A percentile compares a stretch with the other conserved stretches of the same genome.
These are phyloP conservation scores for Cygnus buccinator DNA, from an alignment of 2,113 vertebrate species.

Conservation along the genomic window DNA sequence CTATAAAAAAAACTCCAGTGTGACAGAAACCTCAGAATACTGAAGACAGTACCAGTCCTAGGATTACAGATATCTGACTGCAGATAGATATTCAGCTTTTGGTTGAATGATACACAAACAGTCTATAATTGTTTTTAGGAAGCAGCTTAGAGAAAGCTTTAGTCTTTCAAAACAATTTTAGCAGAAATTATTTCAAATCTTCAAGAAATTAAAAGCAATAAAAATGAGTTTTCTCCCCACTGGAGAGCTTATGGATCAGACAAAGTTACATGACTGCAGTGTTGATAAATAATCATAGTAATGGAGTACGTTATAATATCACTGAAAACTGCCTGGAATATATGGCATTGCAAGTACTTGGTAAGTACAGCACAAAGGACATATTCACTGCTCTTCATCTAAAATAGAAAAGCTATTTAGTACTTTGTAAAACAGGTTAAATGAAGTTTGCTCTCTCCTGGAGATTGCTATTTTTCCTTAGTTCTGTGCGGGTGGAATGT, in stretches of 20 bases:
- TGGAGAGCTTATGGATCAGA: neutral
- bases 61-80: neutral
- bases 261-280: neutral
- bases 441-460: conserved; percentile 74
- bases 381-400: conserved; percentile 16
- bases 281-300: conserved; percentile 12
- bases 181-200: neutral
- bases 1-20: neutral
- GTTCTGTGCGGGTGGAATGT: conserved; percentile 72
- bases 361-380: conserved; percentile 51
- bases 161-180: neutral
- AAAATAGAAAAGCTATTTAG: conserved; percentile 75
- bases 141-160: neutral
- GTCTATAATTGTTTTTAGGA: neutral
- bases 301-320: neutral
- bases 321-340: conserved; percentile 32
- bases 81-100: neutral
- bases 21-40: neutral
- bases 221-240: neutral
- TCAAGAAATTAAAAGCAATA: neutral
- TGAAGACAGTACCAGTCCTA: neutral
- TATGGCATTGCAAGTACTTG: conserved; percentile 36
- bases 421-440: conserved; percentile 78
- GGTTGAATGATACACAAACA: neutral
- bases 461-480: conserved; percentile 66